A percentile compares a stretch with the other conserved stretches of the same genome.
phyloP scores from a whole-genome alignment of 2,888 invertebrate genomes.

The Seira musarum region DNA sequence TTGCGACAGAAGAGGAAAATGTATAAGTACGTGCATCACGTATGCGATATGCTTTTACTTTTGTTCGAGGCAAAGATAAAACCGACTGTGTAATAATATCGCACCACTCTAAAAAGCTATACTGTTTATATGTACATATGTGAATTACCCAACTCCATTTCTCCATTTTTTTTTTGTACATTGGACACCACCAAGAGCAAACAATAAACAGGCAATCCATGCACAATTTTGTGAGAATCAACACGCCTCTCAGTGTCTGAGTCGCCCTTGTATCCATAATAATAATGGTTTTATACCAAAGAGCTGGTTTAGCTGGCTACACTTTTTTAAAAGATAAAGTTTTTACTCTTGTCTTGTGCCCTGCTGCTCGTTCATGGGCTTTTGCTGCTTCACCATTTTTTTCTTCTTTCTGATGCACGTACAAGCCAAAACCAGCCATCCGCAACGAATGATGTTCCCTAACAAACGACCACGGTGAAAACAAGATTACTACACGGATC shows the following conservation, averaged over 20 bases:
- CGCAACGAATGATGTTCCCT: constrained; percentile 51
- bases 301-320: background rate
- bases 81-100: background rate
- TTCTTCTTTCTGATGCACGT: background rate
- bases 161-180: too few relatives aligned
- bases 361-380: background rate
- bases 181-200: constrained; percentile 44
- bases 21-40: background rate
- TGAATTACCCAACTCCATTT: background rate
- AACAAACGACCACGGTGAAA: constrained; percentile 52
- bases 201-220: constrained; percentile 48
- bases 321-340: constrained; percentile 3
- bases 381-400: constrained; percentile 2
- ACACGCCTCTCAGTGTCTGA: background rate
- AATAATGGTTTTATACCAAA: background rate
- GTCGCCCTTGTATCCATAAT: constrained; percentile 7
- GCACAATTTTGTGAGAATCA: constrained; percentile 8
- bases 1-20: background rate
- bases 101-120: background rate
- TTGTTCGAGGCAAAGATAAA: background rate
- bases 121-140: background rate
- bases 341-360: background rate
- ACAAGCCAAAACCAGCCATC: constrained; percentile 44
- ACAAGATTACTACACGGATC: constrained; percentile 56
- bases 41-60: background rate